Conservation (phyloP, 2,797 vertebrate species). For the Phaenicophaeus curvirostris region DNA sequence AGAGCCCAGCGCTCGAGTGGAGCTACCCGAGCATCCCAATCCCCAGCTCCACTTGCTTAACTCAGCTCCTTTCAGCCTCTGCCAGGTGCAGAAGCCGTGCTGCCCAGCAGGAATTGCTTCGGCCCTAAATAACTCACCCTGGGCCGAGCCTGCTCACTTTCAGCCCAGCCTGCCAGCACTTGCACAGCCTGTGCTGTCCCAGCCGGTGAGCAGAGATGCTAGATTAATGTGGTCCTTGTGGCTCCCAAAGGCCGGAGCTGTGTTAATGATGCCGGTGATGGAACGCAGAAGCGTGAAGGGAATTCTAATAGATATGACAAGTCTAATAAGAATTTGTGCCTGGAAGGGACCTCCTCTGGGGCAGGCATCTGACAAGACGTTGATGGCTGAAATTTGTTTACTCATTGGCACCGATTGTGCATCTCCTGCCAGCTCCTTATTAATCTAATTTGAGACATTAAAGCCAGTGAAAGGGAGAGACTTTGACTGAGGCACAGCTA, state of each 20-base stretch:
- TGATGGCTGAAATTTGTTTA: constrained; percentile 86
- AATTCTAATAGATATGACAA: constrained; percentile 98
- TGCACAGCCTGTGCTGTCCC: background rate
- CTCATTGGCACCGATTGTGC: constrained; percentile 72
- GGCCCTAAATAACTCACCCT: background rate
- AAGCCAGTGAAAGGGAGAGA: constrained; percentile 36
- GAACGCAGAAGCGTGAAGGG: constrained; percentile 91
- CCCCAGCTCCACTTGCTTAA: background rate
- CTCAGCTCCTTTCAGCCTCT: too few species aligned
- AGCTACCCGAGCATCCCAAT: background rate
- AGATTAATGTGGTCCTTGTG: constrained; percentile 58
- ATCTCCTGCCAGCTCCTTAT: constrained; percentile 77
- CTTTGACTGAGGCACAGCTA: constrained; percentile 56
- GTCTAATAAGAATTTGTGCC: constrained; percentile 92
- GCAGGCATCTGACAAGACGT: constrained; percentile 83
- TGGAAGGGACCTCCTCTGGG: constrained; percentile 86
- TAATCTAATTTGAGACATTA: constrained; percentile 82
- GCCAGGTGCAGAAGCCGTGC: too few species aligned
- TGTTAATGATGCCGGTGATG: constrained; percentile 87
- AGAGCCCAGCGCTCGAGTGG: rapidly evolving
- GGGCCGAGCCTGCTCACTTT: background rate
- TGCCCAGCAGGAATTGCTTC: background rate
- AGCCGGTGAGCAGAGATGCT: background rate
- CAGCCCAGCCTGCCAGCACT: background rate
- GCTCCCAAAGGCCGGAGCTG: constrained; percentile 76